Base-by-base conservation (phyloP, 1,140 invertebrate genomes). In the Drosophila navojoa region DNA sequence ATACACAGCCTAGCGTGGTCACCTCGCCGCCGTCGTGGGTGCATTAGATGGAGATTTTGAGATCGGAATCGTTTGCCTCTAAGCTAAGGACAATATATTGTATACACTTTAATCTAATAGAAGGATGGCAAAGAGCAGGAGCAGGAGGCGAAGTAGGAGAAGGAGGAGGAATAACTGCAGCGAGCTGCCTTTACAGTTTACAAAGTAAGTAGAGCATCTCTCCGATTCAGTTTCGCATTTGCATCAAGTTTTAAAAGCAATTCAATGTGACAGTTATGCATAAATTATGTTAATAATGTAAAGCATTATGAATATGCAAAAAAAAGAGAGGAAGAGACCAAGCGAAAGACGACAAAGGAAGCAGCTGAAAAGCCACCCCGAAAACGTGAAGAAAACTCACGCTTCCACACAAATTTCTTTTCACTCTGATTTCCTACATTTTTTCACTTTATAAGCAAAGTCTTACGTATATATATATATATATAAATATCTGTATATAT, bases 1-100 rank as follows among this genome's bases (percentile, higher is more conserved):
- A 92, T 75, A 68, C 90, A 52, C 91, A 92, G 76, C 85, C 93
- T 59, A 93, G 93, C 76, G 92, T 94, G 58, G 93, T 94, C 38
- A 94, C 84, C 69, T 86, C 93, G 45, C 92, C 94, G 74, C 94
- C 94, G 54, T 95, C 95, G 4, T 95, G 95, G 95, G 95, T 95
- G 90, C 95, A 95, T 93, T 95, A 94, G 71, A 47, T 38, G 22
- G 5, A 50, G 44, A 5, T 32, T 50, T 47, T 75, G 40, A 40
- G 49, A 47, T 62, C 50, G 77, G 45, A 32, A 16, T 57, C 63
- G 53, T 45, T 42, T 29, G 52, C 49, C 79, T 81, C 79, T 81
- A 77, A 81, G 60, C 79, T 84, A 84, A 89, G 76, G 78, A 89
- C 80, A 81, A 81, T 87, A 80, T 78, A 49, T 1, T 90, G 72